Base-by-base conservation (phyloP, 2,797 vertebrate genomes). In the Acrossocheilus wenchowensis region DNA sequence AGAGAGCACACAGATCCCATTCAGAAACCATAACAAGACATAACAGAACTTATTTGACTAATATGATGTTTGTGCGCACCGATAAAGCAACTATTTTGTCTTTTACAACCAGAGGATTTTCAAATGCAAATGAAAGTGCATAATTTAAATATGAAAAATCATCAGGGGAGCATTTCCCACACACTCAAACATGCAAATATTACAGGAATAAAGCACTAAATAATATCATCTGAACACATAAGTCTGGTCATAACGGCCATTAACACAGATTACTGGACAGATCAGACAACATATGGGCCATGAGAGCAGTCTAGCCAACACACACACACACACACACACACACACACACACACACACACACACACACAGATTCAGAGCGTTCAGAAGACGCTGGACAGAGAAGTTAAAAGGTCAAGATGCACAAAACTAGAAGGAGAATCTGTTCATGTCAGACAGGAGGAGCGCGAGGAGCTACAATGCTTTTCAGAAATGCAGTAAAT, bases 211-310 rank as follows among this genome's bases (percentile, higher is more conserved):
- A 62, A 43, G 21, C 7, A 12, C 0, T 68, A 26, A 43, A 72
- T 54, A 19, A n/a, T 39, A 54, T 69, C 36, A 71, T 82, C 68
- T 72, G 12, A 72, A 68, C 34, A 45, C 45, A 50, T 2, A 43
- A 54, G 45, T 26, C 50, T 62, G 17, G n/a, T 34, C 36, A 60
- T 50, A 64, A 73, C 69, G 39, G 41, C 85, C 78, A 81, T 86
- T 86, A 75, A 73, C 30, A 17, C 43, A 15, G 69, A 86, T 86
- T 81, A 85, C 50, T 41, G 45, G 50, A 57, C 50, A 57, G 52
- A 79, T 57, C n/a, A 74, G 69, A 81, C 41, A 74, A 36, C 78
- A 86, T 86, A 81, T 86, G 78, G 79, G 12, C 14, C 64, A 30
- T 66, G 66, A 78, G 39, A 54, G 60, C 6, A 30, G 64, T 79